Base-by-base conservation (phyloP, 2,888 invertebrate genomes). In the Psylliodes chrysocephalus region DNA sequence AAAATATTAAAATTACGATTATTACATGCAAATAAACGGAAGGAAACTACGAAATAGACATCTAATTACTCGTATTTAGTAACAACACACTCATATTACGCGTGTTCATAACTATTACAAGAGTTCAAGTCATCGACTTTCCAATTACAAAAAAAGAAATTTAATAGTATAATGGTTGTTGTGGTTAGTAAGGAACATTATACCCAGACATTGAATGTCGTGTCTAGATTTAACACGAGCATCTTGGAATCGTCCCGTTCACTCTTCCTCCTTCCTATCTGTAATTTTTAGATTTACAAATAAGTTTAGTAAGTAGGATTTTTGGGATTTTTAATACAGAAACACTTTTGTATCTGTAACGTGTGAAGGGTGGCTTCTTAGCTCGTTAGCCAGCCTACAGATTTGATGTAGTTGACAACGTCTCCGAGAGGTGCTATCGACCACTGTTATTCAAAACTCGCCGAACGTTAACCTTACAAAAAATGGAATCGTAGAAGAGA, bases 61-160 rank as follows among this genome's bases (percentile, higher is more conserved):
- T 28, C 49, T 65, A 64, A 68, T 68, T 68, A 63, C 63, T 46
- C 30, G n/a, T 35, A 60, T 64, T 33, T 57, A 54, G 46, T 49
- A 54, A 61, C n/a, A n/a, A n/a, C n/a, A n/a, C n/a, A n/a, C 60
- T 56, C 12, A 52, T 59, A 63, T 62, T 57, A 59, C 62, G 53
- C 49, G 14, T 19, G 15, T 49, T 49, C 42, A 57, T 63, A 70
- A 71, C 70, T 69, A 71, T 73, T 69, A 64, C 71, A 70, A 64
- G 67, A 70, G 69, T n/a, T n/a, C n/a, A n/a, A 71, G 68, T 67
- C 67, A 71, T 67, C 65, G 46, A 71, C 74, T 74, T 74, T 74
- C 74, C 71, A 73, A 72, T 73, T 71, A 70, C 66, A 68, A 70
- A 70, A n/a, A 73, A 73, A 74, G 73, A 73, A 74, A 73, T 71